Conservation (phyloP, 1,140 invertebrate genomes). For the Papilio glaucus region DNA sequence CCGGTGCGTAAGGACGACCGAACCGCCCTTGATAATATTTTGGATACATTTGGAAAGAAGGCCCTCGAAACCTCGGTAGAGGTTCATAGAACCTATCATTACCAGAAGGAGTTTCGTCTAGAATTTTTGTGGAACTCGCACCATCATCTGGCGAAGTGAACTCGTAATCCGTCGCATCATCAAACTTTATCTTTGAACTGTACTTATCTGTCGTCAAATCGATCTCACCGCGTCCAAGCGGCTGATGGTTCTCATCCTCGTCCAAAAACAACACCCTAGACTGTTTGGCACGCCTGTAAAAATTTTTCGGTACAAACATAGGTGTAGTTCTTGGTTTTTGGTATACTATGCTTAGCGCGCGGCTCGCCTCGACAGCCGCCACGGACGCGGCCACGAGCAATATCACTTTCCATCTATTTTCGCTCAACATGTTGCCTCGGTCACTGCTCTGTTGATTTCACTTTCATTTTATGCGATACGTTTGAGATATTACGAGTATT, state of each 20-base stretch:
- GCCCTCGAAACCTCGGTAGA: slow-evolving; percentile 52
- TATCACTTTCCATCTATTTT: slow-evolving; percentile 79
- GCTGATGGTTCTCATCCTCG: slow-evolving; percentile 65
- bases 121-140: slow-evolving; percentile 41
- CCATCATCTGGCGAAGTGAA: slow-evolving; percentile 65
- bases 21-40: slow-evolving; percentile 72
- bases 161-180: slow-evolving; percentile 69
- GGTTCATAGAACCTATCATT: slow-evolving; percentile 72
- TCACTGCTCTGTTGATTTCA: slow-evolving; percentile 72
- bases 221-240: slow-evolving; percentile 67
- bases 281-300: slow-evolving; percentile 53
- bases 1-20: slow-evolving; percentile 66
- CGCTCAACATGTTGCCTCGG: slow-evolving; percentile 77
- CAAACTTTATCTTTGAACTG: slow-evolving; percentile 70
- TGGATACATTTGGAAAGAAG: slow-evolving; percentile 51
- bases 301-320: slow-evolving; percentile 71
- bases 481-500: slow-evolving; percentile 36
- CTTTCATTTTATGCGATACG: slow-evolving; percentile 70
- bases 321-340: slow-evolving; percentile 60
- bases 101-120: slow-evolving; percentile 51
- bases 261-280: slow-evolving; percentile 70
- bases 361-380: slow-evolving; percentile 65
- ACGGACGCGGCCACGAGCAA: slow-evolving; percentile 67
- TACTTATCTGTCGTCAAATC: slow-evolving; percentile 65
- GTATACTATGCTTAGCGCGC: slow-evolving; percentile 68